Evolutionary conservation across 2,888 invertebrate genomes (phyloP), one percentile per base, ranked within the genome.

Genomic region (Charanyca ferruginea): DNA sequence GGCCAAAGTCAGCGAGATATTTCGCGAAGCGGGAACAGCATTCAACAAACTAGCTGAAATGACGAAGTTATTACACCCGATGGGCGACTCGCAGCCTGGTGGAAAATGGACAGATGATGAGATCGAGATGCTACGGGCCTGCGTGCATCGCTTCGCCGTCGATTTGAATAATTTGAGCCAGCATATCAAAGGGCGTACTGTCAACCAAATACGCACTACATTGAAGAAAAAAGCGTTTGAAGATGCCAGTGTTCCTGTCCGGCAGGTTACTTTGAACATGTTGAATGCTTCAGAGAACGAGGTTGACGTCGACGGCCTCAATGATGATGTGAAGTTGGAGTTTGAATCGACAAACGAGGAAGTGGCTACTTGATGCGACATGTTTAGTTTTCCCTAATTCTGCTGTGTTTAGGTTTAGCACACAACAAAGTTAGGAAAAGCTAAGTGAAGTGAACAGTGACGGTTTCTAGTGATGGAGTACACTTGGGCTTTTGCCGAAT

Each of bases 41-140:
- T 99, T 99, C 91, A 98, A 97, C 87, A 98, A 98, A 91, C 95
- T 99, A 52, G 98, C 99, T 1, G 99, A 99, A 88, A 96, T 99
- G 85, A 99, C 99, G 1, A 98, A 98, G 98, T 97, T 98, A 87
- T 93, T 99, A 32, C 98, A 99, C 95, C 98, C 98, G 16, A 97
- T 98, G 83, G 97, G 97, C 2, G 98, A 99, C 83, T 96, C 97
- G 1, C 97, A 97, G 54, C 96, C 97, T n/a, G 97, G 97, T 7
- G 74, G 74, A 2, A 75, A 75, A 18, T 75, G 74, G 74, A 75
- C 61, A 1, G 80, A 79, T 28, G 80, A 79, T 16, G 80, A 79
- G 42, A 79, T 79, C 8, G 80, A 76, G 51, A 79, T 79, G 76
- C 28, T 79, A 22, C 49, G 74, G 11, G 58, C 59, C 3, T 76